phyloP scores from a whole-genome alignment of 2,888 invertebrate species.

The Augochlorella aurata region DNA sequence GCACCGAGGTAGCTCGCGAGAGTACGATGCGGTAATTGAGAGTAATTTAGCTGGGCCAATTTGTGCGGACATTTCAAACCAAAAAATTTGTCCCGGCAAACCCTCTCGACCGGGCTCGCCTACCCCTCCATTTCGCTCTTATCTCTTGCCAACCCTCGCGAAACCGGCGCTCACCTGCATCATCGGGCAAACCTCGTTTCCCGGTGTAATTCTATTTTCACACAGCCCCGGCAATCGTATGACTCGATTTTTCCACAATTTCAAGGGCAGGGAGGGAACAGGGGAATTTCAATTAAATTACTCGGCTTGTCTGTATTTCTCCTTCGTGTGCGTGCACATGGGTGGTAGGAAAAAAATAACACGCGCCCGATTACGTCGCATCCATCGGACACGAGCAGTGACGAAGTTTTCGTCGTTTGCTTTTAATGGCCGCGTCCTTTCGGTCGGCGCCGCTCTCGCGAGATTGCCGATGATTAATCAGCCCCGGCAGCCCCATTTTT shows the following conservation, averaged over 20 bases:
- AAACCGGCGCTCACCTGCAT: conserved; percentile 72
- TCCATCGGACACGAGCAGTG: conserved; percentile 63
- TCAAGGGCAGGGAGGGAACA: conserved; percentile 43
- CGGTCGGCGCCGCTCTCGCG: conserved; percentile 70
- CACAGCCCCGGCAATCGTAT: conserved; percentile 75
- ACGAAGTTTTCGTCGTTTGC: conserved; percentile 76
- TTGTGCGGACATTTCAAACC: conserved; percentile 75
- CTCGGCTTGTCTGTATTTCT: conserved; percentile 51
- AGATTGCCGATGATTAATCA: conserved; percentile 79
- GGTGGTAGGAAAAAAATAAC: conserved; percentile 59
- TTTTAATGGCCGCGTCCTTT: conserved; percentile 75
- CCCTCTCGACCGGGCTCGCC: conserved; percentile 30
- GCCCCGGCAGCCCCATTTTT: conserved; percentile 75
- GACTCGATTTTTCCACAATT: conserved; percentile 81
- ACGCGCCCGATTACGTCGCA: conserved; percentile 58
- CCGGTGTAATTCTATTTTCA: conserved; percentile 79
- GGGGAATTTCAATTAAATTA: conserved; percentile 77
- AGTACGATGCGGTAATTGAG: conserved; percentile 70
- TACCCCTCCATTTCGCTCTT: background rate
- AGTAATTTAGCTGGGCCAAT: conserved; percentile 77
- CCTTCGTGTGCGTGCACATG: conserved; percentile 26
- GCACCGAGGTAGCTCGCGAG: conserved; percentile 34
- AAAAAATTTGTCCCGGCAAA: conserved; percentile 68
- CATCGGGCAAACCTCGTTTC: conserved; percentile 78
- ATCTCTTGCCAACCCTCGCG: conserved; percentile 43